Percentiles rank a stretch among this genome's conserved stretches.
Conservation (phyloP, 2,888 invertebrate species). For the Cremastinae sp. region DNA sequence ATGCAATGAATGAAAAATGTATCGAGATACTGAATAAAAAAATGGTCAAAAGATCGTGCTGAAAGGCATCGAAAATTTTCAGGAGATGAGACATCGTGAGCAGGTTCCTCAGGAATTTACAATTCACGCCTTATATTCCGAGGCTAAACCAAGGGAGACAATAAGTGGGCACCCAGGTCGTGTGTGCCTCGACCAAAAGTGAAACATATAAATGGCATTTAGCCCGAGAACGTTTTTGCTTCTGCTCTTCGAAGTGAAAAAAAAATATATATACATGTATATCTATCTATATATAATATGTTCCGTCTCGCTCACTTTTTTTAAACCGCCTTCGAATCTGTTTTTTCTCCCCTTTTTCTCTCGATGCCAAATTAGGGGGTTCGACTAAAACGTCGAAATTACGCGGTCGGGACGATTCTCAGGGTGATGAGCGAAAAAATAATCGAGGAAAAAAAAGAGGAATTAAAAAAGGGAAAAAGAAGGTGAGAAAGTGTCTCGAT, state of each 20-base stretch:
- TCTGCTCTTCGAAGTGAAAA: background rate
- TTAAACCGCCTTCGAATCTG: background rate
- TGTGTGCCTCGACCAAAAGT: conserved; percentile 59
- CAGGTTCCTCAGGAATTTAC: conserved; percentile 77
- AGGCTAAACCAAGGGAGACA: too few relatives aligned
- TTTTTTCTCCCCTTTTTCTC: conserved; percentile 7
- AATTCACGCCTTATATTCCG: too few relatives aligned
- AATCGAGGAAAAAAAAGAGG: background rate
- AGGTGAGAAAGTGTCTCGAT: conserved; percentile 21
- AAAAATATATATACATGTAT: too few relatives aligned
- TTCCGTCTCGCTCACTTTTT: background rate
- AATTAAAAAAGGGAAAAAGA: conserved; percentile 35
- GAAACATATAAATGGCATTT: conserved; percentile 78
- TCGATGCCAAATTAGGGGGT: conserved; percentile 75
- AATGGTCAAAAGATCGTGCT: too few relatives aligned
- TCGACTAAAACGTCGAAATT: conserved; percentile 76
- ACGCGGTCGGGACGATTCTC: conserved; percentile 66
- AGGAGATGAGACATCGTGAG: conserved; percentile 61
- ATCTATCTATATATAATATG: background rate
- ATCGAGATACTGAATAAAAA: too few relatives aligned
- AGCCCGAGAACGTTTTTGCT: conserved; percentile 66
- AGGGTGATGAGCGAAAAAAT: conserved; percentile 42
- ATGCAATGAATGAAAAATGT: too few relatives aligned
- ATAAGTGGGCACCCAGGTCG: conserved; percentile 68
- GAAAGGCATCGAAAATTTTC: too few relatives aligned